A percentile compares a stretch with the other conserved stretches of the same genome.
These are phyloP conservation scores for Meriones unguiculatus DNA, from an alignment of 2,113 vertebrate genomes.

Conservation along the genomic window DNA sequence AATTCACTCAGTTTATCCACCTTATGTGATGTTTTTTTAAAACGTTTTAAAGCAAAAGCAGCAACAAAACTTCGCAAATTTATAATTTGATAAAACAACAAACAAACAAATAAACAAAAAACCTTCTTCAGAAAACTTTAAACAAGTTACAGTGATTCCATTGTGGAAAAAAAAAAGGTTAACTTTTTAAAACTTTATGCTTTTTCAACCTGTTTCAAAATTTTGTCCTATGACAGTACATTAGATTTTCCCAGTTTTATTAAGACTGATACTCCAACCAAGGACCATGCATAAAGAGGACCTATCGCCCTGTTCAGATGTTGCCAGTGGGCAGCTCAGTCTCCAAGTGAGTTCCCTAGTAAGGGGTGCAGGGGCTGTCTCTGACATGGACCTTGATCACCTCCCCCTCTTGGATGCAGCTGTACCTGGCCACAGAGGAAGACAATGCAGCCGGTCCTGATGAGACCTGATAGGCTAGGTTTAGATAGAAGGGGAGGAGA, in stretches of 20 bases:
- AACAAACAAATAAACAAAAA: neutral
- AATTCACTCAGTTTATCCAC: neutral
- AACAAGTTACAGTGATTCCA: neutral
- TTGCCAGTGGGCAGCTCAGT: too few relatives aligned
- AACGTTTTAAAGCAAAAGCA: neutral
- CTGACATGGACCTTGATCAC: too few relatives aligned
- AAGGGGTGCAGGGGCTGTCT: too few relatives aligned
- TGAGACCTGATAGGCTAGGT: too few relatives aligned
- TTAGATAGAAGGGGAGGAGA: too few relatives aligned
- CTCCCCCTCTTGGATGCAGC: too few relatives aligned
- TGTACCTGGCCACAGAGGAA: too few relatives aligned
- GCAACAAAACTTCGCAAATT: neutral
- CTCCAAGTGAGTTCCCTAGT: too few relatives aligned
- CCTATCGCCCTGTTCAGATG: too few relatives aligned
- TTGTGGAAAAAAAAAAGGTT: neutral
- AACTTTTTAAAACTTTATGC: neutral
- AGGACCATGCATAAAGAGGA: too few relatives aligned
- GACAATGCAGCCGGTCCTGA: too few relatives aligned
- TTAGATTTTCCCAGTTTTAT: neutral
- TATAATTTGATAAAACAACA: neutral
- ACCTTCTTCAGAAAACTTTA: neutral
- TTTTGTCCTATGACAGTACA: neutral
- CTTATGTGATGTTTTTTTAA: neutral
- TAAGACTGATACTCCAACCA: too few relatives aligned
- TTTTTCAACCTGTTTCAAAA: neutral